Percentiles rank a stretch among this genome's conserved stretches.
Conservation (phyloP, 2,113 vertebrate genomes). For the Oncorhynchus keta region DNA sequence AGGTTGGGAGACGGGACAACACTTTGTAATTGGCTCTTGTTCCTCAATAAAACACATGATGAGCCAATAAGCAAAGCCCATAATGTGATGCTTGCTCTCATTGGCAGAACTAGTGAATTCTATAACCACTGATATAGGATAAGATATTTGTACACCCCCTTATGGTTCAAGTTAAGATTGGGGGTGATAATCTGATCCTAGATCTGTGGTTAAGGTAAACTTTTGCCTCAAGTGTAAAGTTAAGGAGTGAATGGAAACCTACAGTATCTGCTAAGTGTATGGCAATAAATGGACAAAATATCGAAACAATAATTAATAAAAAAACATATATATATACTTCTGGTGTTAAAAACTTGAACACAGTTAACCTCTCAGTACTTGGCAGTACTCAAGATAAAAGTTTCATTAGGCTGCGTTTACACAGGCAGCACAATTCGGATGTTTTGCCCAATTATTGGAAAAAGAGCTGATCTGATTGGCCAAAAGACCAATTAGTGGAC, state of each 20-base stretch:
- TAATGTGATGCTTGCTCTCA: slow-evolving; percentile 1
- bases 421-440: too few relatives aligned
- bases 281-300: background rate
- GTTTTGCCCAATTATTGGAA: too few relatives aligned
- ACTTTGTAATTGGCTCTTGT: background rate
- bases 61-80: background rate
- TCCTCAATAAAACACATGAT: background rate
- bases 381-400: background rate
- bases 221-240: background rate
- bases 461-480: too few relatives aligned
- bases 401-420: background rate
- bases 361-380: background rate
- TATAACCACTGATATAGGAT: too few relatives aligned
- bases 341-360: background rate
- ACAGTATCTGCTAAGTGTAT: background rate
- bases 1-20: slow-evolving; percentile 14
- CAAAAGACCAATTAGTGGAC: too few relatives aligned
- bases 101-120: background rate
- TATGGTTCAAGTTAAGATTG: background rate
- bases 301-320: background rate
- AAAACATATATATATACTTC: background rate
- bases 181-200: background rate
- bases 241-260: background rate
- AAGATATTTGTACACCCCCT: background rate
- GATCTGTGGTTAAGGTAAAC: background rate